phyloP scores from a whole-genome alignment of 2,113 vertebrate genomes.

The Nannobrachium achirus region DNA sequence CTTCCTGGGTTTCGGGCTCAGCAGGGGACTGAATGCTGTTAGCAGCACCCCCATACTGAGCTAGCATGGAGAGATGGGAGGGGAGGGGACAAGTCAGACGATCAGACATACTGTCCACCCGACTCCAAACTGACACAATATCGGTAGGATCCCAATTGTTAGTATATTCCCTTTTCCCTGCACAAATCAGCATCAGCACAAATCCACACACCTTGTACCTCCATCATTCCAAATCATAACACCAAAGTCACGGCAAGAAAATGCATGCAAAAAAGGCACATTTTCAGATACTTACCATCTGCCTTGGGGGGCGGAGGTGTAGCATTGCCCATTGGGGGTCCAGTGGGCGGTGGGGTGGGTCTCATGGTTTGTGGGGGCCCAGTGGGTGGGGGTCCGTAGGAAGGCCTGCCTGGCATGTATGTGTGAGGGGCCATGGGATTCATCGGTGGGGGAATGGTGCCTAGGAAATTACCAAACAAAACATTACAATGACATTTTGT shows the following conservation, averaged over 20 bases:
- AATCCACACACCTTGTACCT: too few species aligned
- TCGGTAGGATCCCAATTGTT: neutral
- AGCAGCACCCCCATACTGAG: constrained; percentile 65
- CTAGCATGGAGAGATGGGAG: constrained; percentile 59
- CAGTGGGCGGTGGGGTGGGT: constrained; percentile 62
- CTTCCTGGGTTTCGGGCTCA: constrained; percentile 69
- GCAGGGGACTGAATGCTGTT: constrained; percentile 56
- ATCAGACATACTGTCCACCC: constrained; percentile 20
- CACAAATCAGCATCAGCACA: too few species aligned
- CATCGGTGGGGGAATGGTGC: constrained; percentile 74
- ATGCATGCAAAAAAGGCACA: too few species aligned
- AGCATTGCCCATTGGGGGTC: constrained; percentile 57
- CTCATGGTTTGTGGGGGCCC: constrained; percentile 70
- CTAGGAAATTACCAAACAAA: constrained; percentile 57
- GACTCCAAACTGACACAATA: neutral
- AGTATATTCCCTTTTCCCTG: neutral
- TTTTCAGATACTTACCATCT: constrained; percentile 80
- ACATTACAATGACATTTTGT: neutral
- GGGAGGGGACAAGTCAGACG: constrained; percentile 31
- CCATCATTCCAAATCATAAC: too few species aligned
- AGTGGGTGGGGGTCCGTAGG: constrained; percentile 77
- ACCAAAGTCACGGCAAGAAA: too few species aligned
- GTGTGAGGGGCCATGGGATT: constrained; percentile 78
- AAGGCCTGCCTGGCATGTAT: constrained; percentile 79
- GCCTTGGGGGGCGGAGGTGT: constrained; percentile 60